Conservation (phyloP, 1,140 invertebrate species). For the Drosophila sechellia region DNA sequence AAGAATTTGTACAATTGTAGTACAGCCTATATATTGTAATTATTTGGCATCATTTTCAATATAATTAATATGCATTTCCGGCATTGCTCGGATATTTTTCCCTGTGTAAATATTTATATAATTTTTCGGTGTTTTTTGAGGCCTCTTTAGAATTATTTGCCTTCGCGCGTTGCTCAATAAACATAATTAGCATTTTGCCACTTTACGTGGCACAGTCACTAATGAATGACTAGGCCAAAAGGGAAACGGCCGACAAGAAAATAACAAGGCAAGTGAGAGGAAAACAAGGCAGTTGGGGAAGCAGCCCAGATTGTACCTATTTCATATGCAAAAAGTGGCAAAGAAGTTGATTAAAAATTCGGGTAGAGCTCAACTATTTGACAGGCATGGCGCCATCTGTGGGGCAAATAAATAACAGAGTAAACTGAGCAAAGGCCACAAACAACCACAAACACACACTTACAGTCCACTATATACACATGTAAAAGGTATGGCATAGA, state of each 20-base stretch:
- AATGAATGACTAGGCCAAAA: constrained; percentile 72
- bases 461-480: neutral
- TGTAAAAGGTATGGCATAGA: constrained; percentile 16
- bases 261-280: constrained; percentile 3
- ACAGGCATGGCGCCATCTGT: constrained; percentile 66
- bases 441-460: constrained; percentile 29
- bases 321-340: constrained; percentile 71
- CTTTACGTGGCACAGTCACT: constrained; percentile 66
- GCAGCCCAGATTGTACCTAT: constrained; percentile 40
- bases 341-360: constrained; percentile 79
- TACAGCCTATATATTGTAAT: neutral
- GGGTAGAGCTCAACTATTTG: constrained; percentile 78
- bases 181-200: constrained; percentile 81
- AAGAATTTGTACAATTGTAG: neutral
- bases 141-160: constrained; percentile 45
- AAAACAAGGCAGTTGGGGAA: neutral
- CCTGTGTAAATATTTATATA: constrained; percentile 21
- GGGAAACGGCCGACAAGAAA: constrained; percentile 18
- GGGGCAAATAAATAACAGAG: constrained; percentile 77
- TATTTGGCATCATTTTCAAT: no score
- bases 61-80: neutral
- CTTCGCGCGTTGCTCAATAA: constrained; percentile 65
- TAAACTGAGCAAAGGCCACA: constrained; percentile 56
- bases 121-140: constrained; percentile 19
- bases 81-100: neutral